Conservation (phyloP, 2,797 vertebrate species). For the Eutrigla gurnardus region DNA sequence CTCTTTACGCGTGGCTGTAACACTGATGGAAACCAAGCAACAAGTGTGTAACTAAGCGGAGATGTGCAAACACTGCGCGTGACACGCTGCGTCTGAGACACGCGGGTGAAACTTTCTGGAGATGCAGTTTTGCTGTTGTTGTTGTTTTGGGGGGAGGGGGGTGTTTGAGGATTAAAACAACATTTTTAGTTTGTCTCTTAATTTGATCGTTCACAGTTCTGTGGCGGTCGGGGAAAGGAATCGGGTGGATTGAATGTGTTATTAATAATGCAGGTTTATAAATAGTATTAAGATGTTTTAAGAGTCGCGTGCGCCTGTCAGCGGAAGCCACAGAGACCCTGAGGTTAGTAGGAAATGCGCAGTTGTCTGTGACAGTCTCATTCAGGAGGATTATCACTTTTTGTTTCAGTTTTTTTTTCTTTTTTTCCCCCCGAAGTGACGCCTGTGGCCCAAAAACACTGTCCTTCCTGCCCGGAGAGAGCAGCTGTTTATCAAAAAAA, state of each 20-base stretch:
- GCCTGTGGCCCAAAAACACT: slow-evolving; percentile 51
- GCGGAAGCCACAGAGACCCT: slow-evolving; percentile 41
- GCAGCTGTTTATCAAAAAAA: slow-evolving; percentile 53
- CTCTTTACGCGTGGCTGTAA: slow-evolving; percentile 32
- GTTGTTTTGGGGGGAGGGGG: too few relatives aligned
- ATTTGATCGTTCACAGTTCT: neutral
- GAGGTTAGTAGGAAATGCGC: slow-evolving; percentile 71
- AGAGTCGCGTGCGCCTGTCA: slow-evolving; percentile 24
- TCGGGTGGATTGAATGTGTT: neutral
- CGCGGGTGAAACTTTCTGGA: neutral
- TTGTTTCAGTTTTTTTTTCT: slow-evolving; percentile 70
- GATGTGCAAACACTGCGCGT: slow-evolving; percentile 36
- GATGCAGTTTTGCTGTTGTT: neutral
- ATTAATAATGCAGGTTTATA: neutral
- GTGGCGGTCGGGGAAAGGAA: neutral
- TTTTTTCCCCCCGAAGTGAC: slow-evolving; percentile 44
- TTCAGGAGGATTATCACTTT: slow-evolving; percentile 65
- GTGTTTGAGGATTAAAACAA: too few relatives aligned
- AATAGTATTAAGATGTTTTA: slow-evolving; percentile 13
- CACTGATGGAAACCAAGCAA: slow-evolving; percentile 52
- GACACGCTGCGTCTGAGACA: slow-evolving; percentile 17
- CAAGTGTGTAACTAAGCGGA: slow-evolving; percentile 64
- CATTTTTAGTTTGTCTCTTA: neutral
- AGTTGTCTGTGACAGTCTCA: slow-evolving; percentile 52
- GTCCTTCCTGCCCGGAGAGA: slow-evolving; percentile 33